These are phyloP conservation scores for Nezara viridula DNA, from an alignment of 2,888 invertebrate genomes.

Conservation along the genomic window DNA sequence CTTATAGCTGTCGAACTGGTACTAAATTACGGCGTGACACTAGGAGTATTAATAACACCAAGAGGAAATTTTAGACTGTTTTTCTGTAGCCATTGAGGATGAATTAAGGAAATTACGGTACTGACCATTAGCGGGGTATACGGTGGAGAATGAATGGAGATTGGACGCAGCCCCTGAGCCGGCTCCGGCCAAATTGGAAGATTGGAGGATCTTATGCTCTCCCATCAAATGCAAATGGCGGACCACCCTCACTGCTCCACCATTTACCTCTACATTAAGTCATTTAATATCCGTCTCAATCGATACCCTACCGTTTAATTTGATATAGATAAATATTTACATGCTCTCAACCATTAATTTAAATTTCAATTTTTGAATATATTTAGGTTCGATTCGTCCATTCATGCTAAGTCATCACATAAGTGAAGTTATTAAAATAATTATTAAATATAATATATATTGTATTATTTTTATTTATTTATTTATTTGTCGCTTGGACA, in stretches of 20 bases:
- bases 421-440: too few species aligned
- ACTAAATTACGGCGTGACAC: too few species aligned
- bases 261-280: conserved; percentile 22
- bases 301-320: conserved; percentile 42
- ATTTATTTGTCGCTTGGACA: too few species aligned
- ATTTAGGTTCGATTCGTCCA: not conserved
- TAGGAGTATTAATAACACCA: not conserved
- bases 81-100: not conserved
- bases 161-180: not conserved
- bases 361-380: not conserved
- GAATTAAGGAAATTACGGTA: conserved; percentile 12
- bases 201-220: conserved; percentile 23
- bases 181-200: not conserved
- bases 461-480: too few species aligned
- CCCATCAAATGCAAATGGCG: conserved; percentile 49
- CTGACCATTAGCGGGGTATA: not conserved
- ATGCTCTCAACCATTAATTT: conserved; percentile 27
- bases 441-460: too few species aligned
- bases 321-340: not conserved
- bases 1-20: too few species aligned
- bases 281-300: not conserved
- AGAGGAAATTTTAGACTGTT: not conserved
- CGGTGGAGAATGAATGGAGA: not conserved
- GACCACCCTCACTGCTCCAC: conserved; percentile 22
- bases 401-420: not conserved